A percentile compares a stretch with the other conserved stretches of the same genome.
phyloP scores from a whole-genome alignment of 1,140 invertebrate genomes.

The Drosophila chauvacae region DNA sequence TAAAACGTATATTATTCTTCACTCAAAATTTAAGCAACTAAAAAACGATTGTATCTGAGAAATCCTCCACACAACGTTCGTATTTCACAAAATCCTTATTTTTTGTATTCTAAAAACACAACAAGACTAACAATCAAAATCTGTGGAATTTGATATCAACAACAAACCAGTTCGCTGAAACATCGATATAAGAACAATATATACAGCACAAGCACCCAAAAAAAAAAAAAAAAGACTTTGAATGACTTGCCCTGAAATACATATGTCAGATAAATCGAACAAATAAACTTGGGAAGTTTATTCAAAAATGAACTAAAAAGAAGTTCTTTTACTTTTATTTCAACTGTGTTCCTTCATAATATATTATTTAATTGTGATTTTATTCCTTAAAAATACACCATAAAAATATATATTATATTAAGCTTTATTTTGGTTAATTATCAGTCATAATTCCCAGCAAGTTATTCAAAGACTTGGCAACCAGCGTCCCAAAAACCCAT shows the following conservation, averaged over 20 bases:
- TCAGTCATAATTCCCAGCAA: background rate
- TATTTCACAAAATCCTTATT: slow-evolving; percentile 23
- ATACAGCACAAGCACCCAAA: slow-evolving; percentile 36
- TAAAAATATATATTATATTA: background rate
- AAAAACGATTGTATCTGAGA: slow-evolving; percentile 20
- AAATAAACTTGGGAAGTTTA: background rate
- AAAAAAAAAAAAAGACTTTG: slow-evolving; percentile 8
- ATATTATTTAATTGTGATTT: slow-evolving; percentile 15
- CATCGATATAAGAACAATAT: slow-evolving; percentile 34
- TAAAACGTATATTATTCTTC: background rate
- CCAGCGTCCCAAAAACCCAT: slow-evolving; percentile 1
- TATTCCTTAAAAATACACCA: background rate
- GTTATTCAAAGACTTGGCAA: slow-evolving; percentile 33
- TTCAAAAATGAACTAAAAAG: background rate
- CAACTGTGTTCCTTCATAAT: background rate
- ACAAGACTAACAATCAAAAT: slow-evolving; percentile 44
- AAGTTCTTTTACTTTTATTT: background rate
- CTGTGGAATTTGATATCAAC: slow-evolving; percentile 13
- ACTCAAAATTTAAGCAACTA: slow-evolving; percentile 16
- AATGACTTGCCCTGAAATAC: slow-evolving; percentile 14
- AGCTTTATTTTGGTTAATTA: background rate
- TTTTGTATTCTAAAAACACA: background rate
- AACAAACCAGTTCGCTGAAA: slow-evolving; percentile 21
- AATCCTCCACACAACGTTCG: slow-evolving; percentile 11
- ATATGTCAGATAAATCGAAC: background rate